Base-by-base conservation (phyloP, 2,113 vertebrate species). In the Elephas maximus region DNA sequence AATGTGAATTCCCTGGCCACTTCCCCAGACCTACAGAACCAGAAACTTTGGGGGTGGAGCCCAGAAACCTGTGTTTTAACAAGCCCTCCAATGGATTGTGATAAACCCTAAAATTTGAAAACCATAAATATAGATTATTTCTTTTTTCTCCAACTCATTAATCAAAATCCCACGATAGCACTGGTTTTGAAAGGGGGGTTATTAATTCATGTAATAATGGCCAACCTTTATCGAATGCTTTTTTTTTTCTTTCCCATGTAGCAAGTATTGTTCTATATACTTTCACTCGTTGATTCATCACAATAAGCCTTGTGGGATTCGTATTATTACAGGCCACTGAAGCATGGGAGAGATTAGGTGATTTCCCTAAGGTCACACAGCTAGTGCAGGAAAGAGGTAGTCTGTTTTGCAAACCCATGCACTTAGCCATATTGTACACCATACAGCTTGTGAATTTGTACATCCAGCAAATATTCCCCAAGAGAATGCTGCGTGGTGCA, bases 121-220 rank as follows among this genome's bases (percentile, higher is more conserved):
- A 92, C n/a, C 71, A 60, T 23, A 57, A 30, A 62, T 28, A 69
- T 2, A 23, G 88, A 93, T 71, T 78, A 33, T 90, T 79, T 45
- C 44, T 82, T 73, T 73, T 74, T 62, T 78, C 89, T 89, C 20
- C 28, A 23, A 44, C 57, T 84, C 37, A 45, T 60, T 62, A 57
- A 91, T 94, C 85, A 90, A 88, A 97, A 62, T 74, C 51, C 28
- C 67, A 87, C 20, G 41, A 8, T 51, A 21, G 20, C 10, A 20
- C 67, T 87, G 30, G 48, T 63, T 90, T 87, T 48, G 53, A 86
- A 23, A 91, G 93, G 48, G 33, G 9, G 17, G 62, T 78, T 63
- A 62, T 78, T 26, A 85, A 48, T 37, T 53, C 44, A 63, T n/a
- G 20, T 67, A 79, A 51, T 71, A 93, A 84, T n/a, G 24, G 12